Conservation (phyloP, 2,888 invertebrate genomes). For the Pharmacophagus antenor region DNA sequence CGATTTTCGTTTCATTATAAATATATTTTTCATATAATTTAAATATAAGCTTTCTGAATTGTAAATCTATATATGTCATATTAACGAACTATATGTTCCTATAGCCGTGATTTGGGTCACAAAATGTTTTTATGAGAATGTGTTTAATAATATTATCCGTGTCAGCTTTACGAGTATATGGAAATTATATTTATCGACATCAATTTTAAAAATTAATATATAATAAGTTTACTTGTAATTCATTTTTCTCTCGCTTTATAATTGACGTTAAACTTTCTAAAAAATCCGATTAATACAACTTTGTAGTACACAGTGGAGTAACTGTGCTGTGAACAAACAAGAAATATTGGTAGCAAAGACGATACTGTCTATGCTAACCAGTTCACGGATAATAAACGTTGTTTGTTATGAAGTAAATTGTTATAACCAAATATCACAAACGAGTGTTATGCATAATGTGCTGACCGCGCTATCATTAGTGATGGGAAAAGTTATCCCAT, state of each 20-base stretch:
- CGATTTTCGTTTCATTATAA: not conserved
- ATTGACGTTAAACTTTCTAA: not conserved
- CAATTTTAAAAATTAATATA: no score
- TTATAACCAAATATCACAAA: slow-evolving; percentile 27
- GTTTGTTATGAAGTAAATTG: slow-evolving; percentile 22
- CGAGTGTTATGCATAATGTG: slow-evolving; percentile 21
- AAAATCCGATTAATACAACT: not conserved
- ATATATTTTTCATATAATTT: not conserved
- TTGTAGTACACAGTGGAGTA: not conserved
- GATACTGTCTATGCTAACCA: slow-evolving; percentile 7
- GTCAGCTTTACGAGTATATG: no score
- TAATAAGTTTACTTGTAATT: no score
- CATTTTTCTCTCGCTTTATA: not conserved
- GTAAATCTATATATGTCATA: no score
- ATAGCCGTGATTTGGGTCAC: no score
- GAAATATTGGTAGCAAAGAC: not conserved
- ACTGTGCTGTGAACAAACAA: not conserved
- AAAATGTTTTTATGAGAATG: no score
- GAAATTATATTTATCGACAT: no score
- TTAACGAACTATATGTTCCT: no score
- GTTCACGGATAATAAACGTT: slow-evolving; percentile 12
- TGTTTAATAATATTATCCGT: no score
- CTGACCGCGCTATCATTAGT: slow-evolving; percentile 9
- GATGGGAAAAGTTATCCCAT: slow-evolving; percentile 10
- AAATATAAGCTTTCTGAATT: no score